Conservation (phyloP, 1,140 invertebrate species). For the Pseudomyrmex sp. region DNA sequence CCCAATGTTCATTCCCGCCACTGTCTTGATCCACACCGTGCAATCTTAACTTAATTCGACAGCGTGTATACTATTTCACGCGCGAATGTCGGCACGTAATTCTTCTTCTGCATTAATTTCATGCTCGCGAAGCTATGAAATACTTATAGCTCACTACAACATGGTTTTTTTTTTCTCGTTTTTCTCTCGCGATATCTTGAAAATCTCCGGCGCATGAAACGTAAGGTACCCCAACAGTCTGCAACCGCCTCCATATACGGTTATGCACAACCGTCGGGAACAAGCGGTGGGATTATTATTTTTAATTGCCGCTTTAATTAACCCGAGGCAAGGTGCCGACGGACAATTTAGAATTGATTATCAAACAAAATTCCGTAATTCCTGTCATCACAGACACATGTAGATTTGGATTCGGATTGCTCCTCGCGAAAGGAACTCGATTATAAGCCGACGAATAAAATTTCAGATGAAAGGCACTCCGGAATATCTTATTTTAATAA, state of each 20-base stretch:
- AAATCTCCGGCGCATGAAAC: conserved; percentile 65
- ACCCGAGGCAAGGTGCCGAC: not conserved
- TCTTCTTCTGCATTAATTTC: conserved; percentile 70
- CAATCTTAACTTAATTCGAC: conserved; percentile 8
- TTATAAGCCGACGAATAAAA: too few relatives aligned
- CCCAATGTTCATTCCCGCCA: not conserved
- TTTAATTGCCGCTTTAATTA: conserved; percentile 20
- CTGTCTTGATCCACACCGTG: not conserved
- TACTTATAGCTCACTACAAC: conserved; percentile 49
- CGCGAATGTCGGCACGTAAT: conserved; percentile 19
- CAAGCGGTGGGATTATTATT: not conserved
- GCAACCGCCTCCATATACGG: not conserved
- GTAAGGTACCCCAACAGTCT: conserved; percentile 14
- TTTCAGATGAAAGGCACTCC: too few relatives aligned
- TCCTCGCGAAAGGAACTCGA: too few relatives aligned
- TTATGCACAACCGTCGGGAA: not conserved
- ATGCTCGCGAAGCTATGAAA: conserved; percentile 71
- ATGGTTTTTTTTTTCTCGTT: conserved; percentile 11
- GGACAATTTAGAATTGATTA: not conserved
- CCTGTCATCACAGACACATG: too few relatives aligned
- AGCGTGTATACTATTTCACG: conserved; percentile 9
- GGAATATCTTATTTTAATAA: too few relatives aligned
- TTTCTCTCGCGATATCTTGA: conserved; percentile 58
- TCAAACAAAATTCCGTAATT: not conserved
- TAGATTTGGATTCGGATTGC: too few relatives aligned